Evolutionary conservation across 2,888 invertebrate genomes (phyloP).

Genomic region (Diaperis boleti): DNA sequence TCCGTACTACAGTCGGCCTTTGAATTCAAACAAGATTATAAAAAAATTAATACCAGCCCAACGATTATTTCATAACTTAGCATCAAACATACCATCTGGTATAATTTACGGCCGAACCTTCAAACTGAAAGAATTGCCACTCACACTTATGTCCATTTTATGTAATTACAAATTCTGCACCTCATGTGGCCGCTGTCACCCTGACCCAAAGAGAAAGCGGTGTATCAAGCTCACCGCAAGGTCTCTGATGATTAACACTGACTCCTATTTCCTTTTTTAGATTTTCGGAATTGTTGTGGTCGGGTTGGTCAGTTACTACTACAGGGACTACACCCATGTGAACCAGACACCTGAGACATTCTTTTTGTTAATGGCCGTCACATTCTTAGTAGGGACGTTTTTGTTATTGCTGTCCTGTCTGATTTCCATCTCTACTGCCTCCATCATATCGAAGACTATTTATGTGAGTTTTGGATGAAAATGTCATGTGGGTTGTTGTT

Average conservation of each 20-base stretch:
- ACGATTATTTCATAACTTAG: too few relatives aligned
- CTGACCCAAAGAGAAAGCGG: slow-evolving; percentile 19
- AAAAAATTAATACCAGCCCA: too few relatives aligned
- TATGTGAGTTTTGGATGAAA: slow-evolving; percentile 74
- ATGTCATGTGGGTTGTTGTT: background rate
- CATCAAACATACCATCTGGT: too few relatives aligned
- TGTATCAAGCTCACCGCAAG: background rate
- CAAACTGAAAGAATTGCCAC: too few relatives aligned
- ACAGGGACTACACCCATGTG: slow-evolving; percentile 52
- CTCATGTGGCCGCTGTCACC: background rate
- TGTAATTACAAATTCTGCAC: background rate
- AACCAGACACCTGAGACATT: slow-evolving; percentile 73
- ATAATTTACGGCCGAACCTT: too few relatives aligned
- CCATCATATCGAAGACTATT: slow-evolving; percentile 84
- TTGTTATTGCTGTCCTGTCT: slow-evolving; percentile 80
- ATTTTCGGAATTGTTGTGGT: slow-evolving; percentile 81
- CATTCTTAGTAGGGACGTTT: slow-evolving; percentile 85
- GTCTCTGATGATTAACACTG: background rate
- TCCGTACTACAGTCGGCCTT: too few relatives aligned
- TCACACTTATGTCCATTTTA: too few relatives aligned
- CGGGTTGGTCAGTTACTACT: slow-evolving; percentile 74
- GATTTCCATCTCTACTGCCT: slow-evolving; percentile 84
- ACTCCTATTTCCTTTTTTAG: slow-evolving; percentile 68
- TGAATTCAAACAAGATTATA: too few relatives aligned
- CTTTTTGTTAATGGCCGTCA: slow-evolving; percentile 79